Conservation (phyloP, 2,797 vertebrate species). For the Peromyscus eremicus region DNA sequence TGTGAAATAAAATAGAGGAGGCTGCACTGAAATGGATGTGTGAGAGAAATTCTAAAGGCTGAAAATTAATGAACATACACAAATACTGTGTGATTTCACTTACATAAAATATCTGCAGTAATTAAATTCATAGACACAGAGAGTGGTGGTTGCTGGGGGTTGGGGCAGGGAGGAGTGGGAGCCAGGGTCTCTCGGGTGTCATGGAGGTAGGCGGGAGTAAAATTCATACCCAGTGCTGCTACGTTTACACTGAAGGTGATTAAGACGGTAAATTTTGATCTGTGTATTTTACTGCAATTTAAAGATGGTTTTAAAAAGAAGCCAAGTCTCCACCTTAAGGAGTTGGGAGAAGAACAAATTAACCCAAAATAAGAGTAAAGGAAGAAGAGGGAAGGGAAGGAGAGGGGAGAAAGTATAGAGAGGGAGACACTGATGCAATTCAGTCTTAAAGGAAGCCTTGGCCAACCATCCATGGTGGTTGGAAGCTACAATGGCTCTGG, state of each 20-base stretch:
- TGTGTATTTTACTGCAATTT: background rate
- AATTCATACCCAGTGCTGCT: background rate
- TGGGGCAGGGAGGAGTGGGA: too few relatives aligned
- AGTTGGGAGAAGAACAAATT: background rate
- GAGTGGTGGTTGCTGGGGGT: background rate
- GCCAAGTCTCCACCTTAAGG: background rate
- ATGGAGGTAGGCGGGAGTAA: background rate
- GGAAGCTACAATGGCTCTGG: background rate
- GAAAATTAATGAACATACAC: background rate
- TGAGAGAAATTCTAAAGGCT: background rate
- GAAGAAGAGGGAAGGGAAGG: background rate
- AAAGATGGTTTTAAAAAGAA: background rate
- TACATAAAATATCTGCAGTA: background rate
- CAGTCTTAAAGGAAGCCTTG: background rate
- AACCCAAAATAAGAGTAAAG: background rate
- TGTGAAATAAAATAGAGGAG: background rate
- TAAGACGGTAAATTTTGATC: background rate
- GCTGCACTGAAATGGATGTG: background rate
- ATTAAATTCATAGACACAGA: background rate
- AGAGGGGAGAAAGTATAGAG: too few relatives aligned
- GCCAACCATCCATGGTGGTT: background rate
- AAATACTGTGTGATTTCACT: background rate
- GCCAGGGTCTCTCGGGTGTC: background rate
- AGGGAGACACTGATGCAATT: background rate
- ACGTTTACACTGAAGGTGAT: background rate